phyloP scores from a whole-genome alignment of 2,113 vertebrate genomes.

The chimpanzee (Pan troglodytes) region DNA sequence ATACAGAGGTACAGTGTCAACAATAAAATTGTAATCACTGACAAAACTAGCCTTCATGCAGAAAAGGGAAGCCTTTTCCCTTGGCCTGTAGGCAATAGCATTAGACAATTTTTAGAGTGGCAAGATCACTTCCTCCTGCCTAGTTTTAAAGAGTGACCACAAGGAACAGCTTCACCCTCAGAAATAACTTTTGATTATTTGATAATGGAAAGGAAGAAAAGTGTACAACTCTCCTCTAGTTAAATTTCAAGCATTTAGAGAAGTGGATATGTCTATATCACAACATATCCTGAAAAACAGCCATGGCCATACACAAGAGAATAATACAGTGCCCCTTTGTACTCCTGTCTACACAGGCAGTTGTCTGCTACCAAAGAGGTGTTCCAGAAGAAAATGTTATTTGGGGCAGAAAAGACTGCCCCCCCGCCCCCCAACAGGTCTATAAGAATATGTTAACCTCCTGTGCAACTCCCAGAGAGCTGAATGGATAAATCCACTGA shows the following conservation, averaged over 20 bases:
- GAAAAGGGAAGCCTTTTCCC: not conserved
- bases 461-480: not conserved
- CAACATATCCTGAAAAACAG: not conserved
- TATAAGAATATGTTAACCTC: not conserved
- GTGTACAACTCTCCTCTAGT: not conserved
- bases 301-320: not conserved
- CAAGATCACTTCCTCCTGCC: constrained; percentile 34
- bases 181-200: constrained; percentile 52
- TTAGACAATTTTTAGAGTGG: not conserved
- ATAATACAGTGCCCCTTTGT: not conserved
- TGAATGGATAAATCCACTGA: not conserved
- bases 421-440: not conserved
- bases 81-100: constrained; percentile 41
- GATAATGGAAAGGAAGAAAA: not conserved
- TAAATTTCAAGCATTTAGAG: not conserved
- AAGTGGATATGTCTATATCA: not conserved
- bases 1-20: constrained; percentile 50
- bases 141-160: not conserved
- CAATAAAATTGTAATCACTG: constrained; percentile 3
- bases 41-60: not conserved
- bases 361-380: not conserved
- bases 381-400: not conserved
- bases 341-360: not conserved
- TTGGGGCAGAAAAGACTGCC: not conserved
- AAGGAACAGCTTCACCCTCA: constrained; percentile 19